Percentiles rank a stretch among this genome's conserved stretches.
Evolutionary conservation across 2,888 invertebrate genomes (phyloP).

Genomic region (Torymus aiolomorphi): DNA sequence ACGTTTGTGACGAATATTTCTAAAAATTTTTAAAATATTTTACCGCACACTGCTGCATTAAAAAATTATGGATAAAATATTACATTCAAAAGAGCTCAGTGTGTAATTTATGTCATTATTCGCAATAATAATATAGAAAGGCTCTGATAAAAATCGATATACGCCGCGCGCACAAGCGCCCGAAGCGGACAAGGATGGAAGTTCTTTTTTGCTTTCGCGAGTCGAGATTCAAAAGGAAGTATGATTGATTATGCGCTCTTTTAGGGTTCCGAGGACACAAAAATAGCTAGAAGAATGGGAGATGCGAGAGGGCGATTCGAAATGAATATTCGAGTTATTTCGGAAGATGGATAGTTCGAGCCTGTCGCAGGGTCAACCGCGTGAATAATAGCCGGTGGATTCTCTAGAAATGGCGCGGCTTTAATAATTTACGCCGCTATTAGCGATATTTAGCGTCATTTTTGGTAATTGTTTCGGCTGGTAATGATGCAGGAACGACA

Average conservation of each 20-base stretch:
- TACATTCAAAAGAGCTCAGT: constrained; percentile 17
- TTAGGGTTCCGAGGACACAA: constrained; percentile 46
- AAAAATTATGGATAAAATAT: constrained; percentile 44
- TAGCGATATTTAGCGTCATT: constrained; percentile 22
- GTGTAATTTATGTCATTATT: constrained; percentile 53
- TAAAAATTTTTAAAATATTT: neutral
- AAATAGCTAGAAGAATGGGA: constrained; percentile 45
- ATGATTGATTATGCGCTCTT: constrained; percentile 55
- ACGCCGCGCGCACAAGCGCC: constrained; percentile 29
- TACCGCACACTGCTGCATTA: neutral
- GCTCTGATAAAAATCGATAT: constrained; percentile 52
- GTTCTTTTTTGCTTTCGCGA: constrained; percentile 17
- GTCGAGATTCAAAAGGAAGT: constrained; percentile 46
- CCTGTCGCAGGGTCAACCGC: constrained; percentile 26
- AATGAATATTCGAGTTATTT: constrained; percentile 49
- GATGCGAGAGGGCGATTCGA: constrained; percentile 36
- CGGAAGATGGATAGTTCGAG: constrained; percentile 48
- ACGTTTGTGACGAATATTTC: too few species aligned
- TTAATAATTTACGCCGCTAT: constrained; percentile 30
- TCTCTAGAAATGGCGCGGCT: constrained; percentile 14
- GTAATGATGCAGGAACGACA: neutral
- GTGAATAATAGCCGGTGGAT: constrained; percentile 31
- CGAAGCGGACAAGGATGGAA: constrained; percentile 21
- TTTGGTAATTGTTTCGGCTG: neutral
- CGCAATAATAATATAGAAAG: constrained; percentile 50